A percentile compares a stretch with the other conserved stretches of the same genome.
These are phyloP conservation scores for Heliconius nattereri DNA, from an alignment of 1,140 invertebrate genomes.

Conservation along the genomic window DNA sequence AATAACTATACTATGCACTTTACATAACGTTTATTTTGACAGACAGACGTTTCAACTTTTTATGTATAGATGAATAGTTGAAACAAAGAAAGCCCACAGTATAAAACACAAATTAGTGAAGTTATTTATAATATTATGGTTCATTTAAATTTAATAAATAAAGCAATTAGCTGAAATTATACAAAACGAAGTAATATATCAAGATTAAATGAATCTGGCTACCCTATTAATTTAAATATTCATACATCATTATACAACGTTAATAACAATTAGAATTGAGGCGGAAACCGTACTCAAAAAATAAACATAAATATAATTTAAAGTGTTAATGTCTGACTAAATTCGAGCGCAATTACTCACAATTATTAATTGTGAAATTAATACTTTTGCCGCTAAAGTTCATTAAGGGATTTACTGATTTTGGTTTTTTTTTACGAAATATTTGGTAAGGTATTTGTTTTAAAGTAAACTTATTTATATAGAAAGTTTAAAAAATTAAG, in stretches of 20 bases:
- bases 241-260: conserved; percentile 69
- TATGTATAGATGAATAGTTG: too few relatives aligned
- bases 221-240: conserved; percentile 61
- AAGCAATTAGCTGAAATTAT: conserved; percentile 2
- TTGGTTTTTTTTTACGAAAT: conserved; percentile 32
- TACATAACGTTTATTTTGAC: too few relatives aligned
- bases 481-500: not conserved
- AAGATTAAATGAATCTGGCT: conserved; percentile 36
- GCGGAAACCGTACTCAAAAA: conserved; percentile 64
- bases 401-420: conserved; percentile 56
- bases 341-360: conserved; percentile 75
- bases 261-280: conserved; percentile 66
- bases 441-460: conserved; percentile 25
- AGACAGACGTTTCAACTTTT: too few relatives aligned
- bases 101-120: not conserved
- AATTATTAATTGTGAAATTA: conserved; percentile 80
- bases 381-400: conserved; percentile 77
- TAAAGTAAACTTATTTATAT: not conserved
- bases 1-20: too few relatives aligned
- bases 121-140: not conserved
- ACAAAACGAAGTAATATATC: conserved; percentile 28
- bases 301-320: conserved; percentile 75
- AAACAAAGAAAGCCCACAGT: too few relatives aligned
- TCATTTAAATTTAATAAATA: conserved; percentile 1
- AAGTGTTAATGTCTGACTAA: conserved; percentile 68